A percentile compares a stretch with the other conserved stretches of the same genome.
Evolutionary conservation across 2,888 invertebrate genomes (phyloP).

Genomic region (Netelia fuscicornis): DNA sequence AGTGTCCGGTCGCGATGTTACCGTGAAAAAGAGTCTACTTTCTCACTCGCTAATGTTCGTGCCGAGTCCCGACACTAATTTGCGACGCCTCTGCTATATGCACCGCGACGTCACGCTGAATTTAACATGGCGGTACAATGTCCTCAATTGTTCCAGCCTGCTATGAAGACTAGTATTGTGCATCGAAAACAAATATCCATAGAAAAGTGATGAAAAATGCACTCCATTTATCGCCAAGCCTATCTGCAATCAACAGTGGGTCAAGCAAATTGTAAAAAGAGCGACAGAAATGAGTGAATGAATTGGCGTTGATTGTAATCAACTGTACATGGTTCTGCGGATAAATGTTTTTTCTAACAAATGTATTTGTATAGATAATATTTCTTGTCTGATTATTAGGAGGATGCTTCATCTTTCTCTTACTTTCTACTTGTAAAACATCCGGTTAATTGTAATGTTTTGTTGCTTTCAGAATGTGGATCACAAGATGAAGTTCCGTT

Average conservation of each 20-base stretch:
- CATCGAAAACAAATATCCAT: constrained; percentile 20
- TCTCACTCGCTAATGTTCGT: constrained; percentile 38
- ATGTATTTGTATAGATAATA: no score
- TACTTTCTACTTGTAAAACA: not conserved
- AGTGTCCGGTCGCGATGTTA: constrained; percentile 29
- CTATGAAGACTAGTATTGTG: constrained; percentile 11
- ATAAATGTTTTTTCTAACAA: no score
- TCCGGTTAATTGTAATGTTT: constrained; percentile 24
- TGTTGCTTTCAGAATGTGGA: constrained; percentile 93
- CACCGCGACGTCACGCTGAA: constrained; percentile 58
- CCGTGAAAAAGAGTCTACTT: constrained; percentile 40
- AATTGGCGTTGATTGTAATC: no score
- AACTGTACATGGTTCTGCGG: no score
- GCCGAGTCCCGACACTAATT: constrained; percentile 31
- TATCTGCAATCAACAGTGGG: constrained; percentile 20
- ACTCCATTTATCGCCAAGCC: constrained; percentile 19
- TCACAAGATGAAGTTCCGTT: constrained; percentile 96
- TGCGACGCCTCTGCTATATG: constrained; percentile 36
- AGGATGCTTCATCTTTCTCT: no score
- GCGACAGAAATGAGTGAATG: not conserved
- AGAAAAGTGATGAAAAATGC: constrained; percentile 8
- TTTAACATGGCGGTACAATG: constrained; percentile 64
- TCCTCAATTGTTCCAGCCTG: constrained; percentile 47
- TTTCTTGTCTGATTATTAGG: no score
- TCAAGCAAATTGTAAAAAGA: constrained; percentile 18